Evolutionary conservation across 2,113 vertebrate species (phyloP), one percentile per base, ranked within the genome.

Genomic region (Eptesicus fuscus): DNA sequence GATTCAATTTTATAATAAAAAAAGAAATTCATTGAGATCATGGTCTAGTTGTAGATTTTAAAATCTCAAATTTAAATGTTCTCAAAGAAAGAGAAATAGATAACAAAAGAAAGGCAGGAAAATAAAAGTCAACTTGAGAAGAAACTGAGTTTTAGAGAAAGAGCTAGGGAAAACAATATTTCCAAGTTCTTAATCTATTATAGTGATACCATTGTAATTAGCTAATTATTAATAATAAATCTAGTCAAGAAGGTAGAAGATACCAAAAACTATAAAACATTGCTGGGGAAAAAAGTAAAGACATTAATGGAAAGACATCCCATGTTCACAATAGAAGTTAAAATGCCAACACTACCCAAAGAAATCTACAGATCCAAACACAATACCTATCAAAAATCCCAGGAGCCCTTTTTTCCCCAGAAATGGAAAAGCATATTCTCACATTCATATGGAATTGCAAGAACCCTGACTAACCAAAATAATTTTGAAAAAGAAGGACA

Each of bases 41-140:
- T 9, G 37, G 20, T 56, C 73, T 76, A 70, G 25, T 47, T 71
- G 18, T 25, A 77, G 30, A 74, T 61, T 82, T 83, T 87, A 88
- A 67, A 83, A 56, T 37, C 47, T 88, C 79, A 91, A 89, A 90
- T 83, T 20, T 61, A 90, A 86, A 59, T 61, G 76, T 49, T 91
- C 42, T 96, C 63, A 90, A 93, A 96, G n/a, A 78, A 28, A 9
- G 30, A 82, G 20, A 89, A 63, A 42, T 32, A 61, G 16, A 44
- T 70, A 53, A 28, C 79, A 37, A 85, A 83, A 76, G 51, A 83
- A 95, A 84, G 23, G 4, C 11, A 78, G 78, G 32, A 74, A 87
- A 95, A 77, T 44, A 91, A 93, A 96, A 71, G 69, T 83, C 30
- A 78, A n/a, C 71, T 83, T 42, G 28, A 91, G 70, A 77, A 96